A percentile compares a stretch with the other conserved stretches of the same genome.
phyloP scores from a whole-genome alignment of 2,888 invertebrate species.

The Pharmacophagus antenor region DNA sequence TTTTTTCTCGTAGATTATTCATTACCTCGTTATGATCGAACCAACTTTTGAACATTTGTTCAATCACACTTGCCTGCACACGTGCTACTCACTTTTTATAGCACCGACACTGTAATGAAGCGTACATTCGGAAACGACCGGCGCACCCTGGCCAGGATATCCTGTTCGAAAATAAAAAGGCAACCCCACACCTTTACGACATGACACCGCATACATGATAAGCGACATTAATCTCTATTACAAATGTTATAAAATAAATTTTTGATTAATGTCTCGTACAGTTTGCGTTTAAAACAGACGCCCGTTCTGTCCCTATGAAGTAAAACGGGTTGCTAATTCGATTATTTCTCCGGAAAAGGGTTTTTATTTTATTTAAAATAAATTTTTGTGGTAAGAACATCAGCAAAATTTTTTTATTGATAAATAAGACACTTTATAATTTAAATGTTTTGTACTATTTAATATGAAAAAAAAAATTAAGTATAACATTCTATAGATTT shows the following conservation, averaged over 20 bases:
- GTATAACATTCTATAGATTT: too few relatives aligned
- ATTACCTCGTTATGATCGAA: constrained; percentile 13
- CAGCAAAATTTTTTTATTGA: too few relatives aligned
- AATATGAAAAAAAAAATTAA: too few relatives aligned
- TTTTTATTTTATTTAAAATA: constrained; percentile 13
- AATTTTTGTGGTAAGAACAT: too few relatives aligned
- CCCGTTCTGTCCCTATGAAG: constrained; percentile 8
- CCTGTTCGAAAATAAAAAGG: constrained; percentile 77
- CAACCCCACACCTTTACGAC: constrained; percentile 63
- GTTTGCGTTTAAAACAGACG: constrained; percentile 20
- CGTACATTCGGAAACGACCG: constrained; percentile 64
- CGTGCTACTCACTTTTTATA: constrained; percentile 66
- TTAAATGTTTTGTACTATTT: too few relatives aligned
- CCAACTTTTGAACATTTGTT: constrained; percentile 35
- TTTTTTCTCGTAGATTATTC: constrained; percentile 11
- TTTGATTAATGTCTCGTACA: neutral
- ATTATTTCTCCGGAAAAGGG: constrained; percentile 21
- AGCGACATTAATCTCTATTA: constrained; percentile 22
- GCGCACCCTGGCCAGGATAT: constrained; percentile 67
- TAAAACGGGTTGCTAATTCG: constrained; percentile 27
- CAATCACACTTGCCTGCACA: constrained; percentile 58
- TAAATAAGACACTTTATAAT: neutral
- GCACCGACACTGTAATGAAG: constrained; percentile 58
- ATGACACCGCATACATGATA: constrained; percentile 17
- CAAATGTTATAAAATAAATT: neutral